These are phyloP conservation scores for Caenorhabditis imperialis DNA, from an alignment of 2,888 invertebrate genomes.

Conservation along the genomic window DNA sequence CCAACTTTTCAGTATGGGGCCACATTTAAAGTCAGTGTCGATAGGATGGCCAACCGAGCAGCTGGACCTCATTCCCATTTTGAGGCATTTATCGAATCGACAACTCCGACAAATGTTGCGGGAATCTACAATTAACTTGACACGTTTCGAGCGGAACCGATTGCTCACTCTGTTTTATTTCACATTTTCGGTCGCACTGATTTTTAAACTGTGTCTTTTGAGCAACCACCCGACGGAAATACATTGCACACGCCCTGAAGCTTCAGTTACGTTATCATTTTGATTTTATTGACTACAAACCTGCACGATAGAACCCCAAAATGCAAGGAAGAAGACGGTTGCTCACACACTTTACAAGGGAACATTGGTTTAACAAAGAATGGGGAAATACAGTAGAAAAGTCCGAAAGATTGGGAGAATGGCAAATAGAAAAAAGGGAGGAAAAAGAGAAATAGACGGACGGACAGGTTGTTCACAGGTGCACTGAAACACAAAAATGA, in stretches of 20 bases:
- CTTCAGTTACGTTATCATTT: background rate
- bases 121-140: background rate
- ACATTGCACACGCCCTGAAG: slow-evolving; percentile 13
- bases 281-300: no score
- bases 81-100: background rate
- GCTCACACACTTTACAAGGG: slow-evolving; percentile 2
- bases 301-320: slow-evolving; percentile 3
- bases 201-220: background rate
- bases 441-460: background rate
- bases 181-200: background rate
- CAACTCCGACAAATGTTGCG: background rate
- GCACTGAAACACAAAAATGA: background rate
- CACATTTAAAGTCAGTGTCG: background rate
- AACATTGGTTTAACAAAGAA: background rate
- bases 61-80: background rate
- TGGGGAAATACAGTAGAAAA: background rate
- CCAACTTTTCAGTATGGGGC: background rate
- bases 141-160: background rate
- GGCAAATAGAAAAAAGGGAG: background rate
- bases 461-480: background rate
- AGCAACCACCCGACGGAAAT: background rate
- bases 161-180: background rate
- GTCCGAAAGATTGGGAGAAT: background rate
- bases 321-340: background rate
- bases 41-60: background rate